phyloP scores from a whole-genome alignment of 2,113 vertebrate genomes.

The Tychaedon coryphoeus region DNA sequence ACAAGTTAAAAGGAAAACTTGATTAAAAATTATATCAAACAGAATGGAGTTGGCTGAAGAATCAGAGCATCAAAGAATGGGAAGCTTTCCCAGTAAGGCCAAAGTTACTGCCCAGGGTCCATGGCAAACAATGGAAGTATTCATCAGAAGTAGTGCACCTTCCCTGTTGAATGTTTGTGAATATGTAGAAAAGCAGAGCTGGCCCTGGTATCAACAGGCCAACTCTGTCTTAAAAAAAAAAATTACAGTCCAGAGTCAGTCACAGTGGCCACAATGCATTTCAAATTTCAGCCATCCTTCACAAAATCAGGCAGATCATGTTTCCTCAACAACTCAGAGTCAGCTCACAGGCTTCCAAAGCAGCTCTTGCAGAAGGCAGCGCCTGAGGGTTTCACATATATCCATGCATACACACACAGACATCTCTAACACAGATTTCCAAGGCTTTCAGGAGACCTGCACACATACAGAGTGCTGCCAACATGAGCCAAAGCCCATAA shows the following conservation, averaged over 20 bases:
- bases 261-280: neutral
- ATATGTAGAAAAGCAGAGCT: neutral
- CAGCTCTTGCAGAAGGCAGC: neutral
- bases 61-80: constrained; percentile 59
- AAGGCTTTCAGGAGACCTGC: neutral
- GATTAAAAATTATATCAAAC: constrained; percentile 64
- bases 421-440: neutral
- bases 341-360: neutral
- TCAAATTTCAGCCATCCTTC: neutral
- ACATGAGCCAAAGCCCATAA: neutral
- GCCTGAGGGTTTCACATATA: neutral
- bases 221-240: neutral
- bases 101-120: constrained; percentile 47
- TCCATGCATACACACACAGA: neutral
- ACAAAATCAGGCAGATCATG: neutral
- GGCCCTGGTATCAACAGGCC: neutral
- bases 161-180: neutral
- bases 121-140: constrained; percentile 65
- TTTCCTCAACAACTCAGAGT: neutral
- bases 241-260: neutral
- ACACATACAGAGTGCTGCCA: neutral
- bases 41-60: constrained; percentile 43
- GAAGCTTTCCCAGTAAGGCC: constrained; percentile 62
- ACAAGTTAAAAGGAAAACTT: constrained; percentile 63
- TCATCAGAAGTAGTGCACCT: constrained; percentile 50